These are phyloP conservation scores for Polymixis lichenea DNA, from an alignment of 2,888 invertebrate species.

Conservation along the genomic window DNA sequence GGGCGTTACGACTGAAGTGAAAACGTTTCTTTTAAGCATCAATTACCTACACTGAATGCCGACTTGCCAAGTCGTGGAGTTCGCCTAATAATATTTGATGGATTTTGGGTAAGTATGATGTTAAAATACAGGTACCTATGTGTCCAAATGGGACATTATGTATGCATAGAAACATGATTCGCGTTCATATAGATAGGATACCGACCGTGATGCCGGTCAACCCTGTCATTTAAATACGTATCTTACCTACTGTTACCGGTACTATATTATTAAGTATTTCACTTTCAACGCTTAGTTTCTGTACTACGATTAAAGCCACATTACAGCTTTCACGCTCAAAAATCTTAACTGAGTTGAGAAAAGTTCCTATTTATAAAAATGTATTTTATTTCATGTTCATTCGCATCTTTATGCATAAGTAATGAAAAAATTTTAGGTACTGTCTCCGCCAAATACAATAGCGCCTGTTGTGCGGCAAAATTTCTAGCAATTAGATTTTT, in stretches of 20 bases:
- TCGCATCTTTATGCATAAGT: background rate
- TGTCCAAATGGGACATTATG: slow-evolving; percentile 26
- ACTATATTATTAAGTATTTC: background rate
- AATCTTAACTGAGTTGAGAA: background rate
- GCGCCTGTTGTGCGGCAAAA: slow-evolving; percentile 11
- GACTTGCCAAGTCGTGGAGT: slow-evolving; percentile 6
- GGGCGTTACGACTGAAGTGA: slow-evolving; percentile 23
- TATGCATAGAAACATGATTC: slow-evolving; percentile 50
- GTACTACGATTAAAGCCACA: background rate
- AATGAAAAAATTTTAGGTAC: slow-evolving; percentile 6
- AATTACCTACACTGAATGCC: slow-evolving; percentile 32
- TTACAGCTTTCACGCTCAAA: too few species aligned
- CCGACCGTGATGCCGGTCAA: slow-evolving; percentile 27
- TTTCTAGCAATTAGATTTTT: slow-evolving; percentile 44
- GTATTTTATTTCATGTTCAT: background rate
- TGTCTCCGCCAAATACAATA: slow-evolving; percentile 22
- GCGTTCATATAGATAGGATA: slow-evolving; percentile 34
- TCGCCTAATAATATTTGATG: slow-evolving; percentile 30
- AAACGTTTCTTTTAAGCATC: slow-evolving; percentile 48
- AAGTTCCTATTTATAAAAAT: background rate
- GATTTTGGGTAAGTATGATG: slow-evolving; percentile 40
- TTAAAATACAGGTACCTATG: slow-evolving; percentile 30
- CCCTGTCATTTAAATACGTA: background rate
- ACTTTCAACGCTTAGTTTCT: background rate
- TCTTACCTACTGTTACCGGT: background rate